Conservation (phyloP, 1,140 invertebrate genomes). For the Zaprionus lachaisei region DNA sequence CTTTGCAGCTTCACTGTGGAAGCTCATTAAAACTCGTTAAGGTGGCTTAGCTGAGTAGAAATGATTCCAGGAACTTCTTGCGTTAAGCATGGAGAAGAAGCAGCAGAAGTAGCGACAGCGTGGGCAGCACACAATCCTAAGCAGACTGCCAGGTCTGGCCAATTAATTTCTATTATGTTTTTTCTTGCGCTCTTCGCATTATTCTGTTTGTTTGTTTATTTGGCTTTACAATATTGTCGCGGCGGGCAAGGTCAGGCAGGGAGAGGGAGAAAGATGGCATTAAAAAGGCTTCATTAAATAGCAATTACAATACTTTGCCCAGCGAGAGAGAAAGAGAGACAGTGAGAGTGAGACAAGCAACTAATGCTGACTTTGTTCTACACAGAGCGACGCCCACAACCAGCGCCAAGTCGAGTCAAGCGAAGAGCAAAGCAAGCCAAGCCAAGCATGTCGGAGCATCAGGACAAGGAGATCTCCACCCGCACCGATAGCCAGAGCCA, state of each 20-base stretch:
- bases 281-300: conserved; percentile 61
- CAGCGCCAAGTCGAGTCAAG: background rate
- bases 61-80: background rate
- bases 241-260: background rate
- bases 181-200: conserved; percentile 32
- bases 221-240: conserved; percentile 8
- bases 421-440: background rate
- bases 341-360: background rate
- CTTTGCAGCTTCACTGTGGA: too few relatives aligned
- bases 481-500: conserved; percentile 18
- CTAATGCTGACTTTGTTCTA: conserved; percentile 27
- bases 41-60: background rate
- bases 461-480: conserved; percentile 8
- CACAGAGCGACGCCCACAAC: conserved; percentile 19
- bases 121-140: conserved; percentile 29
- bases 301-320: conserved; percentile 58
- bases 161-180: conserved; percentile 75
- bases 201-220: conserved; percentile 30
- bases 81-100: background rate
- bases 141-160: conserved; percentile 52
- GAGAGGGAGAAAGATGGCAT: background rate
- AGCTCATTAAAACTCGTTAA: too few relatives aligned
- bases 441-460: conserved; percentile 34
- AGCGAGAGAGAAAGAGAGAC: background rate
- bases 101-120: background rate